phyloP scores from a whole-genome alignment of 2,888 invertebrate species.

The Plagodis pulveraria region DNA sequence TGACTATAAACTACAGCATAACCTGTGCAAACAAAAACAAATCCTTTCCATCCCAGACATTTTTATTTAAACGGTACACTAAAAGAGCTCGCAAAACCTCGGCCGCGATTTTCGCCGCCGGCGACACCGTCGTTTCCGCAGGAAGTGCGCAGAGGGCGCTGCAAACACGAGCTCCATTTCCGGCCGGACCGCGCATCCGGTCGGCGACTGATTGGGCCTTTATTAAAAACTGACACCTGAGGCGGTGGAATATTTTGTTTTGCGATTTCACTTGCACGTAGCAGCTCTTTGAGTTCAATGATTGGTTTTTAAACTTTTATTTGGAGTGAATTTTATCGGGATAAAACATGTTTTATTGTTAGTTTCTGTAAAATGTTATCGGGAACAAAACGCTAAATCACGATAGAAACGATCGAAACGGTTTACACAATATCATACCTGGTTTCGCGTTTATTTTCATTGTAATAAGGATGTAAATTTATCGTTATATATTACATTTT shows the following conservation, averaged over 20 bases:
- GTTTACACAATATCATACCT: too few species aligned
- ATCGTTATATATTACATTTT: too few species aligned
- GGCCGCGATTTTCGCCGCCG: conserved; percentile 46
- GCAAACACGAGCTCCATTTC: conserved; percentile 81
- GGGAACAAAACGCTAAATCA: too few species aligned
- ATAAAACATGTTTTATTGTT: too few species aligned
- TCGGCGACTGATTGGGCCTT: conserved; percentile 79
- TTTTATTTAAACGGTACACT: conserved; percentile 26
- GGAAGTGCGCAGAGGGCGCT: conserved; percentile 67
- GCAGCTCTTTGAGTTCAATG: conserved; percentile 16
- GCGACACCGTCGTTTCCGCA: conserved; percentile 64
- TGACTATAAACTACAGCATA: too few species aligned
- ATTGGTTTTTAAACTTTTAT: background rate
- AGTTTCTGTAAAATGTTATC: too few species aligned
- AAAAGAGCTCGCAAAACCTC: conserved; percentile 24
- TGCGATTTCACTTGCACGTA: conserved; percentile 7
- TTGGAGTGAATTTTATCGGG: too few species aligned
- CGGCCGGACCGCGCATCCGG: conserved; percentile 74
- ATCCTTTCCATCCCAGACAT: conserved; percentile 10
- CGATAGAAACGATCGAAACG: too few species aligned
- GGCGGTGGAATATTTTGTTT: conserved; percentile 52
- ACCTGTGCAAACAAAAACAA: background rate
- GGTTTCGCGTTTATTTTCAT: too few species aligned
- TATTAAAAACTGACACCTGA: conserved; percentile 84
- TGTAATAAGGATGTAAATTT: too few species aligned